A percentile compares a stretch with the other conserved stretches of the same genome.
Conservation (phyloP, 2,797 vertebrate species). For the Smutsia temminckii region DNA sequence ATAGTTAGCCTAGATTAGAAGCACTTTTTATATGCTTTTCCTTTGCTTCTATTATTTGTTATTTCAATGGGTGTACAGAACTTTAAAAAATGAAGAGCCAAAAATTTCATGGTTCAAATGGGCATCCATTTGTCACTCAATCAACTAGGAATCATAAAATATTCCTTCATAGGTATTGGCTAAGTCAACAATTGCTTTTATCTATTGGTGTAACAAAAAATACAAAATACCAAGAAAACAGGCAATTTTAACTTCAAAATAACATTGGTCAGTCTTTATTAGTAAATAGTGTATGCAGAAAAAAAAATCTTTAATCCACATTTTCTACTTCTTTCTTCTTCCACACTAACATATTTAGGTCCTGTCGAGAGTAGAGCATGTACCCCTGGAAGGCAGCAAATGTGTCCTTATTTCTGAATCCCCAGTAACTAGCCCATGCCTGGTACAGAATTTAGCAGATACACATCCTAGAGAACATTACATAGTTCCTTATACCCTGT, state of each 20-base stretch:
- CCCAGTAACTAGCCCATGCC: background rate
- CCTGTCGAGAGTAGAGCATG: background rate
- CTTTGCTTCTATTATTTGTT: conserved; percentile 24
- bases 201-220: background rate
- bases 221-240: conserved; percentile 36
- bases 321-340: conserved; percentile 12
- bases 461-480: background rate
- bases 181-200: background rate
- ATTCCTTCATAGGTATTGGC: background rate
- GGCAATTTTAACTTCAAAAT: background rate
- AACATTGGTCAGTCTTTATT: background rate
- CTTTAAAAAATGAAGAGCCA: background rate
- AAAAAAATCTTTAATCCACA: background rate
- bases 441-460: background rate
- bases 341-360: background rate
- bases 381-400: background rate
- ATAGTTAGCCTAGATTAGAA: background rate
- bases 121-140: conserved; percentile 20
- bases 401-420: background rate
- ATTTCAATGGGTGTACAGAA: background rate
- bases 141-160: background rate
- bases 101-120: background rate
- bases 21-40: background rate
- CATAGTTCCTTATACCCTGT: background rate
- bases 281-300: background rate